These are phyloP conservation scores for Ephialtes manifestator DNA, from an alignment of 2,888 invertebrate genomes.

Conservation along the genomic window DNA sequence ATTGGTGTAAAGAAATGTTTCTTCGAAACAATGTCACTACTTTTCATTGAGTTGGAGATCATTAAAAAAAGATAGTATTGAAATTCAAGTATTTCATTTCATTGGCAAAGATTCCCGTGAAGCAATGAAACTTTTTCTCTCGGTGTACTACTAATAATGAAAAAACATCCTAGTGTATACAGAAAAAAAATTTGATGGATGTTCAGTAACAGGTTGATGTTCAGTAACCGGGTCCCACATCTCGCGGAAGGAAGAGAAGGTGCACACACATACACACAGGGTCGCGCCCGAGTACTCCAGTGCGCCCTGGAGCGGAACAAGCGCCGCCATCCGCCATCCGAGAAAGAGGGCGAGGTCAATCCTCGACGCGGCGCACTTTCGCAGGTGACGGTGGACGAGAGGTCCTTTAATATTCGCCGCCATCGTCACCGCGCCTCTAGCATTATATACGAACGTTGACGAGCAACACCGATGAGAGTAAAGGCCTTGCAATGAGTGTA, in stretches of 20 bases:
- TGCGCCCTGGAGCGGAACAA: slow-evolving; percentile 38
- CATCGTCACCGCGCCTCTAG: not conserved
- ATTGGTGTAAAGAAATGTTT: too few relatives aligned
- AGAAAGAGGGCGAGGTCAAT: slow-evolving; percentile 53
- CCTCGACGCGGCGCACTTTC: slow-evolving; percentile 3
- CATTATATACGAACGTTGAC: not conserved
- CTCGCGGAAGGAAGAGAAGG: not conserved
- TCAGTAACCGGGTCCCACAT: not conserved
- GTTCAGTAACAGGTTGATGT: not conserved
- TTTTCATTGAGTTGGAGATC: too few relatives aligned
- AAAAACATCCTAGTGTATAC: too few relatives aligned
- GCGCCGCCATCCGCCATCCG: slow-evolving; percentile 28
- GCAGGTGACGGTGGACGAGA: slow-evolving; percentile 19
- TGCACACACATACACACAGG: slow-evolving; percentile 21
- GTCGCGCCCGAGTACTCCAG: slow-evolving; percentile 24
- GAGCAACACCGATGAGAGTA: not conserved
- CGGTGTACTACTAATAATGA: too few relatives aligned
- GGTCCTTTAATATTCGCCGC: slow-evolving; percentile 43
- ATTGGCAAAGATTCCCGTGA: too few relatives aligned
- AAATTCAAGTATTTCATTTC: too few relatives aligned
- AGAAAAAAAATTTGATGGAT: not conserved
- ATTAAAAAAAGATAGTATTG: too few relatives aligned
- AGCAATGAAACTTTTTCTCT: too few relatives aligned
- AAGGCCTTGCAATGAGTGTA: slow-evolving; percentile 20
- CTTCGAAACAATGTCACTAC: too few relatives aligned